Percentiles rank a stretch among this genome's conserved stretches.
Conservation (phyloP, 2,113 vertebrate species). For the Pyrgilauda ruficollis region DNA sequence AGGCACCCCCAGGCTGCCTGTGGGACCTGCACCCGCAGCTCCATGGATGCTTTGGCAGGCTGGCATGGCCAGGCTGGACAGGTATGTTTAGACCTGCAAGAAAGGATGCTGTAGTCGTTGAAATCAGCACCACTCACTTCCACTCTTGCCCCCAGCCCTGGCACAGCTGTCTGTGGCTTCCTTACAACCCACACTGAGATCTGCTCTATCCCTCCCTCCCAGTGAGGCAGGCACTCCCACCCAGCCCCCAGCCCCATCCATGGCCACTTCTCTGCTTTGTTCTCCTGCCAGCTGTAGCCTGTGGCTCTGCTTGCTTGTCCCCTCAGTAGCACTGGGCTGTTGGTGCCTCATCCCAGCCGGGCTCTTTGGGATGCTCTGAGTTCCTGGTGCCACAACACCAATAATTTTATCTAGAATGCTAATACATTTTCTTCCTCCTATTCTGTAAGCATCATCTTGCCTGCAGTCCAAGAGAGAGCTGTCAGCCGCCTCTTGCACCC, state of each 20-base stretch:
- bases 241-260: not conserved
- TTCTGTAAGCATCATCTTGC: not conserved
- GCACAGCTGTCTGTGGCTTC: accelerated
- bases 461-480: not conserved
- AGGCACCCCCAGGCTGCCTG: not conserved
- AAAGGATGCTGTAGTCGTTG: not conserved
- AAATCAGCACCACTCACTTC: not conserved
- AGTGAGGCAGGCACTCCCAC: not conserved
- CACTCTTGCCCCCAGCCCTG: not conserved
- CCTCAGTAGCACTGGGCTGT: not conserved
- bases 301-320: not conserved
- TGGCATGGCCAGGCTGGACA: not conserved
- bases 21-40: accelerated
- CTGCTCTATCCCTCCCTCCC: not conserved
- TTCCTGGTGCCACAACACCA: not conserved
- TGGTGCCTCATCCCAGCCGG: not conserved
- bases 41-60: accelerated
- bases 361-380: not conserved
- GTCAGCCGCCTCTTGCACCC: not conserved
- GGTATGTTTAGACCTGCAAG: not conserved
- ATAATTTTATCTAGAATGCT: not conserved
- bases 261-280: not conserved
- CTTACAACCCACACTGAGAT: accelerated
- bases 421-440: not conserved
- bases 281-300: not conserved